Evolutionary conservation across 2,113 vertebrate genomes (phyloP).

Genomic region (Dasyprocta punctata): DNA sequence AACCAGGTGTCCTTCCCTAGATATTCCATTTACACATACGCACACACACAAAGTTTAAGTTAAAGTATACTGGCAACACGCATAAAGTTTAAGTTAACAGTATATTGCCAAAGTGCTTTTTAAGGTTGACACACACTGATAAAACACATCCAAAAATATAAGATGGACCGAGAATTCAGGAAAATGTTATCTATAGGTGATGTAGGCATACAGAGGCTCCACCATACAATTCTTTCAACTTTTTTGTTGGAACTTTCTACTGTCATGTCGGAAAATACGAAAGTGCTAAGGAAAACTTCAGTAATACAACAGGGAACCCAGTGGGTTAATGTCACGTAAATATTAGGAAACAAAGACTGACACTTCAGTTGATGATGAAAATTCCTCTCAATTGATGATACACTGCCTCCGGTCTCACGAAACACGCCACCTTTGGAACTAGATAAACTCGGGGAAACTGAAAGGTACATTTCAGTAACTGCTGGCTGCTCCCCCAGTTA

Average conservation of each 20-base stretch:
- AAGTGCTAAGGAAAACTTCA: not conserved
- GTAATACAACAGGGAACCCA: not conserved
- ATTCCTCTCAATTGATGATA: conserved; percentile 12
- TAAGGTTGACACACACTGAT: not conserved
- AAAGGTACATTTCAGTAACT: not conserved
- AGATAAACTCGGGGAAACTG: not conserved
- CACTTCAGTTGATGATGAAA: conserved; percentile 12
- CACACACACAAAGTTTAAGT: too few species aligned
- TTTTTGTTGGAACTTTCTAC: not conserved
- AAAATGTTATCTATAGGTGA: conserved; percentile 7
- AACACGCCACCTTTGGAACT: conserved; percentile 21
- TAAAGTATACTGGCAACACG: too few species aligned
- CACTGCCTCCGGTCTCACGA: not conserved
- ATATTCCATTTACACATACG: not conserved
- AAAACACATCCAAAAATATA: conserved; percentile 34
- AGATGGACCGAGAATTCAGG: not conserved
- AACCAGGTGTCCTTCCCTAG: not conserved
- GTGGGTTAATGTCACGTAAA: not conserved
- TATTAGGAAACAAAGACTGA: not conserved
- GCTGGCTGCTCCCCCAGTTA: not conserved
- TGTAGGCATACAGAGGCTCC: not conserved
- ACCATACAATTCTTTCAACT: conserved; percentile 35
- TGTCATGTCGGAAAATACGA: not conserved
- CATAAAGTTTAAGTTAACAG: not conserved
- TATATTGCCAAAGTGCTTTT: not conserved